phyloP scores from a whole-genome alignment of 2,113 vertebrate genomes.

The Eubucco bourcierii region DNA sequence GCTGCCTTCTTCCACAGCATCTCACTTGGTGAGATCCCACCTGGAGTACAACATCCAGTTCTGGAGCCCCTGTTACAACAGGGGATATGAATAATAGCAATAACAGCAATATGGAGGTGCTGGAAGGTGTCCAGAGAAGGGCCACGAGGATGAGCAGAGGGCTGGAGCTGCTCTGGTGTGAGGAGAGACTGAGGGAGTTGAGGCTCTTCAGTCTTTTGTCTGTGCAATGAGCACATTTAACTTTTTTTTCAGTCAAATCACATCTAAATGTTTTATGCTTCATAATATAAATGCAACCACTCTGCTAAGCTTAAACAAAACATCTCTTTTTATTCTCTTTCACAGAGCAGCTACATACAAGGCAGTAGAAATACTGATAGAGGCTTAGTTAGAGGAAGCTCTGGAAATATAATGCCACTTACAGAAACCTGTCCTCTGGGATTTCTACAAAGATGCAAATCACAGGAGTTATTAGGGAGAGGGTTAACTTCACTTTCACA shows the following conservation, averaged over 20 bases:
- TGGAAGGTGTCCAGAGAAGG: no score
- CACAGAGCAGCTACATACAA: not conserved
- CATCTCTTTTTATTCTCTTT: not conserved
- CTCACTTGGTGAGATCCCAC: not conserved
- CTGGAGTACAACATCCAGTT: no score
- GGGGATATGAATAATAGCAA: no score
- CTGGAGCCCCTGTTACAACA: no score
- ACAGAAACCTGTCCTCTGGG: conserved; percentile 40
- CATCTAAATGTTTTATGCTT: not conserved
- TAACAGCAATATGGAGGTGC: no score
- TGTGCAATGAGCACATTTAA: not conserved
- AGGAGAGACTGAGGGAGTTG: no score
- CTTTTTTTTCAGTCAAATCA: not conserved
- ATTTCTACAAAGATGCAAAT: conserved; percentile 40
- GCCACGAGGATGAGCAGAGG: no score
- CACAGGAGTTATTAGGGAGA: not conserved
- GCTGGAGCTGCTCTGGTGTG: no score
- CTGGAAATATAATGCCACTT: conserved; percentile 33
- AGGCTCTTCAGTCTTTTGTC: not conserved
- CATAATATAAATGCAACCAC: not conserved
- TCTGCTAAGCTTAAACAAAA: not conserved
- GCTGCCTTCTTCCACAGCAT: not conserved
- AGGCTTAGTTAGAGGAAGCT: conserved; percentile 39
- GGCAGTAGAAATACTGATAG: not conserved
- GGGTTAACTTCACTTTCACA: not conserved